Conservation (phyloP, 2,888 invertebrate species). For the Lasioglossum marginatum region DNA sequence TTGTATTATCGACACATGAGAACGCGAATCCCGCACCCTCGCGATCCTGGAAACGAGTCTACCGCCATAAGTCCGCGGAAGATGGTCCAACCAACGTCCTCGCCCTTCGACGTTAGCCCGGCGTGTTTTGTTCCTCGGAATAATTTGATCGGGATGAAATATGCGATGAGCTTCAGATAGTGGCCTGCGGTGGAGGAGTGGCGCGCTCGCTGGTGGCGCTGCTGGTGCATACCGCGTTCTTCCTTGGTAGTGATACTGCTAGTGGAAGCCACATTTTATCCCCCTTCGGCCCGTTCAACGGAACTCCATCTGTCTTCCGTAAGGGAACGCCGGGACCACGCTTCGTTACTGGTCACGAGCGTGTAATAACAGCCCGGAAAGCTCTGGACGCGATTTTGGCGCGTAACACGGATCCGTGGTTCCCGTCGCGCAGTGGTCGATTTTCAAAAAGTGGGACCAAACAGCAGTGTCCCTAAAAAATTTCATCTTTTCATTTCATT, state of each 20-base stretch:
- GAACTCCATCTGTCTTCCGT: constrained; percentile 75
- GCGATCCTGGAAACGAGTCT: too few species aligned
- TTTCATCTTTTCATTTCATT: too few species aligned
- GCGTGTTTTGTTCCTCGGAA: constrained; percentile 76
- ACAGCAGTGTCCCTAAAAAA: too few species aligned
- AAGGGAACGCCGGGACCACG: constrained; percentile 60
- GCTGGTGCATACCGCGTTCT: constrained; percentile 31
- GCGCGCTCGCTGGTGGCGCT: constrained; percentile 43
- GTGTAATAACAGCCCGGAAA: constrained; percentile 43
- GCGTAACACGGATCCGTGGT: neutral
- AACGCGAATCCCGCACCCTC: too few species aligned
- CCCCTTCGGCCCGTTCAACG: constrained; percentile 63
- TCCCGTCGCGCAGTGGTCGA: neutral
- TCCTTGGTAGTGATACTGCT: constrained; percentile 50
- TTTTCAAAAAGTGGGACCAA: neutral
- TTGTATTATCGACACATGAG: too few species aligned
- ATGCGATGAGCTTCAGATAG: constrained; percentile 76
- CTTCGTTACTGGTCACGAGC: constrained; percentile 46
- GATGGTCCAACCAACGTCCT: constrained; percentile 42
- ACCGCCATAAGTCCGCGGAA: neutral
- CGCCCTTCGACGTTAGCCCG: constrained; percentile 62
- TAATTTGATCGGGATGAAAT: constrained; percentile 78
- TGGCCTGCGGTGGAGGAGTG: constrained; percentile 66
- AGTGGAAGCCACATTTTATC: constrained; percentile 66
- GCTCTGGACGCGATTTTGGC: constrained; percentile 31